Evolutionary conservation across 2,888 invertebrate species (phyloP), one percentile per base, ranked within the genome.

Genomic region (Xanthia togata): DNA sequence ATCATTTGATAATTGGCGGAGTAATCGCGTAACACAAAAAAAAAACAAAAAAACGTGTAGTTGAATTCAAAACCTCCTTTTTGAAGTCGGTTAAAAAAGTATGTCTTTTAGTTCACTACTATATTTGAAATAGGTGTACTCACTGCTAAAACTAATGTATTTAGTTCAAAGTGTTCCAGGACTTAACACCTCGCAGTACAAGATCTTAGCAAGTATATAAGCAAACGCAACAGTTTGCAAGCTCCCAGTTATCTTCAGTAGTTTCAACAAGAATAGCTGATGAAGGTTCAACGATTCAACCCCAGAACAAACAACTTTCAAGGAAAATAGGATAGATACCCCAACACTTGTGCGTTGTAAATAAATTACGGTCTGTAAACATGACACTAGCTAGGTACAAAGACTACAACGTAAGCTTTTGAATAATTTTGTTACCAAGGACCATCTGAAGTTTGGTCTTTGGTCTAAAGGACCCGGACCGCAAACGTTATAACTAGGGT

Each of bases 321-420:
- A 79, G 79, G 70, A 83, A 84, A 83, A 88, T 82, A 79, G 82
- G 82, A 86, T 72, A 81, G 84, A 86, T 89, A 86, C 71, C 78
- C 76, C 62, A 31, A 76, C 71, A 82, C 84, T 73, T 70, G 78
- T 82, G 76, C 70, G 59, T 38, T 38, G 73, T 62, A 85, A 76
- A 88, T 89, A 86, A 89, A 88, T 89, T 86, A 88, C 88, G 89
- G 89, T 83, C 77, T 60, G 86, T 83, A 87, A 87, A 87, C 89
- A 87, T 62, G 70, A 81, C 68, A 82, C 73, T 81, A 65, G 55
- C 73, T 81, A 65, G 55, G 59, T 83, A 79, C 31, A 76, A 82
- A 62, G 69, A n/a, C 47, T 75, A 73, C 81, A 67, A 53, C 63
- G 84, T 88, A 82, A 87, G 87, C 88, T 89, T 88, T 84, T 87